Evolutionary conservation across 2,888 invertebrate genomes (phyloP).

Genomic region (Hermaeophaga mercurialis): DNA sequence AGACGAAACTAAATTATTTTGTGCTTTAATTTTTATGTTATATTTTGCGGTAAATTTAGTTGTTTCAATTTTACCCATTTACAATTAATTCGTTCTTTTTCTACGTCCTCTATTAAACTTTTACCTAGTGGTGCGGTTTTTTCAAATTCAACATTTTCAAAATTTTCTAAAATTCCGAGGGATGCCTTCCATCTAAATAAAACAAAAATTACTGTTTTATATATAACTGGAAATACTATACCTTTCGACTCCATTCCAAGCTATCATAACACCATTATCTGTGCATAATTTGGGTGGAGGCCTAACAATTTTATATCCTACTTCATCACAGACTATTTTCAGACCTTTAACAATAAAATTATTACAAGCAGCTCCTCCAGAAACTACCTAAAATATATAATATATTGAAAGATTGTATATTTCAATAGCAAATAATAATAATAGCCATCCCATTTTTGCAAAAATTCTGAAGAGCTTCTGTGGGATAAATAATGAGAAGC

Average conservation of each 20-base stretch:
- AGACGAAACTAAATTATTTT: too few relatives aligned
- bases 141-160: conserved; percentile 66
- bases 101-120: conserved; percentile 64
- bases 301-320: conserved; percentile 69
- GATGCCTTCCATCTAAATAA: conserved; percentile 52
- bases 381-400: conserved; percentile 76
- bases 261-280: conserved; percentile 99
- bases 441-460: too few relatives aligned
- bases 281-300: conserved; percentile 89
- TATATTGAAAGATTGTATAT: too few relatives aligned
- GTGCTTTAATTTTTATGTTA: too few relatives aligned
- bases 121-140: conserved; percentile 68
- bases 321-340: conserved; percentile 67
- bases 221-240: conserved; percentile 36
- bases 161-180: conserved; percentile 57
- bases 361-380: conserved; percentile 97
- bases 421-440: too few relatives aligned
- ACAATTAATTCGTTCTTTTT: conserved; percentile 62
- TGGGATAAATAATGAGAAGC: too few relatives aligned
- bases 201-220: too few relatives aligned
- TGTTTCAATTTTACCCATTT: conserved; percentile 57
- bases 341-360: conserved; percentile 76
- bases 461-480: too few relatives aligned
- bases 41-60: conserved; percentile 45
- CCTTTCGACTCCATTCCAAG: conserved; percentile 95